Evolutionary conservation across 92 coral and sea anemone species (phyloP), one percentile per base, ranked within the genome.

Genomic region (Porites rus): DNA sequence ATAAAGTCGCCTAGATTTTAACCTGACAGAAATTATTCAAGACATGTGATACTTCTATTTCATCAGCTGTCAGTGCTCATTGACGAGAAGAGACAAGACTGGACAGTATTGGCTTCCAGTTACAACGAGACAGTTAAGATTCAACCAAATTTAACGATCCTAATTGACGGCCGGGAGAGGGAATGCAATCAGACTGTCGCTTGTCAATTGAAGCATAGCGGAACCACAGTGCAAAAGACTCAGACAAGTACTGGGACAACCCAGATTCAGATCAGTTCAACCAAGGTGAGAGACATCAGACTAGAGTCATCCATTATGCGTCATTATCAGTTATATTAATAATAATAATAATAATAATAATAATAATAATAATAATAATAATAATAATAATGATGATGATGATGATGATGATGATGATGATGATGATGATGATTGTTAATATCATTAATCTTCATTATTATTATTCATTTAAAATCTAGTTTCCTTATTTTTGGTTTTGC

Each of bases 121-220:
- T 24, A 46, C 16, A 65, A 50, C 4, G 75, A 79, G 13, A 46
- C 69, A 28, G 85, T 87, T 22, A 72, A 24, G 22, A 88, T 90
- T 52, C 84, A 78, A 31, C 86, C 87, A 63, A 79, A 83, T 74
- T 31, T 62, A 52, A 51, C 94, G 24, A 84, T 92, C 2, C 18
- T 65, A 64, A 86, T 92, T 66, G 83, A 94, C 77, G 90, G 92
- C 54, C 22, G 65, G 60, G 4, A 69, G 64, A 10, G 9, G 81
- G 31, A 20, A 51, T 76, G 89, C 51, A 43, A 51, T 51, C 59
- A 78, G n/a, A 66, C 72, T 72, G 46, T 38, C 46, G 86, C 77
- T 1, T 77, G 89, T 72, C 17, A 71, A 51, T 72, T 63, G 11
- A 75, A 84, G 74, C 79, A 84, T n/a, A 86, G 77, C 53, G 88